Evolutionary conservation across 2,113 vertebrate genomes (phyloP).

Genomic region (Arenaria interpres): DNA sequence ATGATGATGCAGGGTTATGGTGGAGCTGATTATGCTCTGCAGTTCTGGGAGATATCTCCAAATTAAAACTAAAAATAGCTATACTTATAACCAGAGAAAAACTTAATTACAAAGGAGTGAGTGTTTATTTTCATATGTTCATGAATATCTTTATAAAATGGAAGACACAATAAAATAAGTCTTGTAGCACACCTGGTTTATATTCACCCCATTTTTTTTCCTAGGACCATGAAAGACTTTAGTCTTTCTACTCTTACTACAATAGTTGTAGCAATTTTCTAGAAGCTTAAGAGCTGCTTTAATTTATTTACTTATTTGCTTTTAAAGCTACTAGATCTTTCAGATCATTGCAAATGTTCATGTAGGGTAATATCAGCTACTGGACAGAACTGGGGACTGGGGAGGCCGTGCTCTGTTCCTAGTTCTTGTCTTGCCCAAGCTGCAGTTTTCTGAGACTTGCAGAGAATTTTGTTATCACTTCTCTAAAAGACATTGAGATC

Average conservation of each 20-base stretch:
- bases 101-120: slow-evolving; percentile 36
- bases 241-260: background rate
- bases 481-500: background rate
- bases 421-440: background rate
- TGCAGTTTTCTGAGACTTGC: background rate
- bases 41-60: slow-evolving; percentile 44
- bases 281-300: background rate
- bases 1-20: slow-evolving; percentile 19
- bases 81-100: background rate
- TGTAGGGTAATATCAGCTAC: background rate
- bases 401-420: background rate
- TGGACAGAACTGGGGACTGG: background rate
- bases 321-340: background rate
- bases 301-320: background rate
- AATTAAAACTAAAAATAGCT: slow-evolving; percentile 59
- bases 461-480: background rate
- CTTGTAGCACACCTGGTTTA: background rate
- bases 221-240: background rate
- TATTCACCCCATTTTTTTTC: background rate
- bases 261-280: background rate
- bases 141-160: slow-evolving; percentile 18
- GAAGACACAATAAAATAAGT: slow-evolving; percentile 1
- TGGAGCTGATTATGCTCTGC: slow-evolving; percentile 24
- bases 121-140: slow-evolving; percentile 35
- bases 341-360: background rate